phyloP scores from a whole-genome alignment of 1,140 invertebrate genomes.

The Tetragonula clypearis region DNA sequence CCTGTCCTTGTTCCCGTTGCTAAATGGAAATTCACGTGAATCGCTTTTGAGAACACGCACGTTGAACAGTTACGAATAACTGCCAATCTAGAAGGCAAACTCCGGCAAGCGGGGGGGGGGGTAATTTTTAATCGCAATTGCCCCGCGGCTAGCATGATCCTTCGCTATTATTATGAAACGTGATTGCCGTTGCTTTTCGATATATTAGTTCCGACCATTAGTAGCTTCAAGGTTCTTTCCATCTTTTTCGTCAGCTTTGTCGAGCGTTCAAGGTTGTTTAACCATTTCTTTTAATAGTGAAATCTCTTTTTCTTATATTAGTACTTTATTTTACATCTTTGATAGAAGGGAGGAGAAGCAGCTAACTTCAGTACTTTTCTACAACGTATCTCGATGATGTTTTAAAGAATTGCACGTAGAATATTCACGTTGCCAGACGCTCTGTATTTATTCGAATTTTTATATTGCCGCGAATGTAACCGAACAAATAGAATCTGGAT shows the following conservation, averaged over 20 bases:
- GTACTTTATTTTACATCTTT: too few relatives aligned
- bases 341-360: too few relatives aligned
- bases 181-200: background rate
- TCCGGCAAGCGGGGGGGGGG: background rate
- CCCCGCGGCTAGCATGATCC: background rate
- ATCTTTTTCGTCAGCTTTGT: background rate
- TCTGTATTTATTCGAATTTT: too few relatives aligned
- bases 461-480: too few relatives aligned
- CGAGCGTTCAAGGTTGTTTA: too few relatives aligned
- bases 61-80: background rate
- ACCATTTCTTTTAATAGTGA: too few relatives aligned
- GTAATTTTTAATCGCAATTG: background rate
- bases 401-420: too few relatives aligned
- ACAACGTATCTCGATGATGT: too few relatives aligned
- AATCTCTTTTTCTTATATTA: too few relatives aligned
- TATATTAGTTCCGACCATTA: background rate
- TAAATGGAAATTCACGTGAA: background rate
- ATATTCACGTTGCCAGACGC: too few relatives aligned
- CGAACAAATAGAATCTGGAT: too few relatives aligned
- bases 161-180: background rate
- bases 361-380: too few relatives aligned
- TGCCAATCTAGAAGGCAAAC: background rate
- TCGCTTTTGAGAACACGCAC: conserved; percentile 8
- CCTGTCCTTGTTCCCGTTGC: background rate
- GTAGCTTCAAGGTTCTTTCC: background rate